Base-by-base conservation (phyloP, 92 coral and sea anemone species). In the Palythoa grandiflora region DNA sequence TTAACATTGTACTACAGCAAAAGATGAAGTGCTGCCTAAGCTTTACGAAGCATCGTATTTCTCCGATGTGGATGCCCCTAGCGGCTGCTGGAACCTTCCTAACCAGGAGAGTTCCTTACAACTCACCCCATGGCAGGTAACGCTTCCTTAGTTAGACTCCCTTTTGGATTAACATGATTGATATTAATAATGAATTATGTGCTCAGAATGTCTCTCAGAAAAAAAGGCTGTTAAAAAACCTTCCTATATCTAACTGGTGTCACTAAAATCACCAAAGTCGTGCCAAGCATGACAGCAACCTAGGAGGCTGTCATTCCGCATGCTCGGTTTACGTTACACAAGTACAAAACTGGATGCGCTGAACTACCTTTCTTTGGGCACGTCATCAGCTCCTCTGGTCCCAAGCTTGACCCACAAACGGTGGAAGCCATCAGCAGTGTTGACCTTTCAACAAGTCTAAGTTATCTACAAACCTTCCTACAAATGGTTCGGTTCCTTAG, bases 31-130 rank as follows among this genome's bases (percentile, higher is more conserved):
- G 1, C 84, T 92, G 6, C 88, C 98, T 4, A 92, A 61, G 83
- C 91, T 94, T 1, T 90, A 93, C 54, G 88, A 92, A 71, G 93
- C 93, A 20, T 85, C 88, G n/a, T 89, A 71, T 47, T 94, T 92
- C 85, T 88, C 93, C 28, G 88, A 80, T 3, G 89, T 90, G 2
- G 94, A 92, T 73, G 95, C 94, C 3, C 88, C 91, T 52, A 92
- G 94, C 55, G 95, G 97, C 12, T 94, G 86, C 79, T 92, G 97
- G 97, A 92, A 92, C 78, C 90, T 94, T 84, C 91, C 88, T 7
- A 91, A 88, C 78, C 87, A 76, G 52, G 85, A 83, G 35, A 90
- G 95, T 37, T 92, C 93, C 21, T 78, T 85, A 3, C 87, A 94
- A 92, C 73, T 73, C 96, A 44, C 94, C 93, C 5, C 89, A 87